A percentile compares a stretch with the other conserved stretches of the same genome.
phyloP scores from a whole-genome alignment of 1,140 invertebrate genomes.

The Cydia strobilella region DNA sequence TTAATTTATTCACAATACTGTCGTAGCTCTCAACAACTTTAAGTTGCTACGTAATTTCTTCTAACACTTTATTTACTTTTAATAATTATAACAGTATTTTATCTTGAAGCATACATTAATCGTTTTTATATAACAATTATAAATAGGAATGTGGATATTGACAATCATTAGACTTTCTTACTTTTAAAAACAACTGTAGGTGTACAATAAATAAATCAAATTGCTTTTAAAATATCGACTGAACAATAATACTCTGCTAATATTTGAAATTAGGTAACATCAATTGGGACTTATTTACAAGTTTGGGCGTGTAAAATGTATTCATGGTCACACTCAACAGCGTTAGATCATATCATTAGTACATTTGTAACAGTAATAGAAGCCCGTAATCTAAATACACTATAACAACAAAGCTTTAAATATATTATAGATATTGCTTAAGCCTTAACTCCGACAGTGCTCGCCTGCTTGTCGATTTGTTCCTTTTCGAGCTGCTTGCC shows the following conservation, averaged over 20 bases:
- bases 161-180: slow-evolving; percentile 15
- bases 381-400: slow-evolving; percentile 45
- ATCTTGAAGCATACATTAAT: slow-evolving; percentile 27
- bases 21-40: slow-evolving; percentile 41
- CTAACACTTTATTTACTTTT: slow-evolving; percentile 18
- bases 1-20: slow-evolving; percentile 59
- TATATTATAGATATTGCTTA: slow-evolving; percentile 64
- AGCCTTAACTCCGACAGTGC: slow-evolving; percentile 83
- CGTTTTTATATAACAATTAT: slow-evolving; percentile 33
- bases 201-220: slow-evolving; percentile 19
- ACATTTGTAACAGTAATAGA: slow-evolving; percentile 40
- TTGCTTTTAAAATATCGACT: slow-evolving; percentile 1
- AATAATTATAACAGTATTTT: slow-evolving; percentile 26
- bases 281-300: slow-evolving; percentile 24
- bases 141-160: slow-evolving; percentile 43
- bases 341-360: not conserved
- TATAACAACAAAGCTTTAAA: slow-evolving; percentile 58
- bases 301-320: not conserved
- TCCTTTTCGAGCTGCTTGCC: slow-evolving; percentile 97
- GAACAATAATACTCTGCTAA: slow-evolving; percentile 18
- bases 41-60: slow-evolving; percentile 33
- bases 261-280: slow-evolving; percentile 19
- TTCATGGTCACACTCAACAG: not conserved
- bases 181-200: slow-evolving; percentile 1
- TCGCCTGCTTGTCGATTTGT: slow-evolving; percentile 82